Conservation (phyloP, 2,113 vertebrate species). For the Talpa occidentalis region DNA sequence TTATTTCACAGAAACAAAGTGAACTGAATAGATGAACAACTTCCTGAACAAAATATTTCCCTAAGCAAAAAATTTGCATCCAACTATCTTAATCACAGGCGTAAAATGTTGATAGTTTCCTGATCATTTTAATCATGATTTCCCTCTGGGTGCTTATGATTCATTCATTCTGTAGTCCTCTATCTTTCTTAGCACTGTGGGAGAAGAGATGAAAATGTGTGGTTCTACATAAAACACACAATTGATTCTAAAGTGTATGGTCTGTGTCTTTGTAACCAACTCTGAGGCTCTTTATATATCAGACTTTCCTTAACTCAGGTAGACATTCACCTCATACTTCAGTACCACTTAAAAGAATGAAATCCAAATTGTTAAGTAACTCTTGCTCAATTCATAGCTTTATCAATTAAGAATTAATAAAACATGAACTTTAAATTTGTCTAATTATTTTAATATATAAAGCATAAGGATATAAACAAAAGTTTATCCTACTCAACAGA, state of each 20-base stretch:
- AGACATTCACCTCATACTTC: neutral
- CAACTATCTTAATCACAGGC: neutral
- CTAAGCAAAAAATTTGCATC: neutral
- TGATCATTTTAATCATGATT: neutral
- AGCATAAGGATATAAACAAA: neutral
- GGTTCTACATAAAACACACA: neutral
- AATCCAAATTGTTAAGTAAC: neutral
- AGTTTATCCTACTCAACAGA: neutral
- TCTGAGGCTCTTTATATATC: neutral
- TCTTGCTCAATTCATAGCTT: neutral
- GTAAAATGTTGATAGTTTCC: neutral
- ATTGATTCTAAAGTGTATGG: neutral
- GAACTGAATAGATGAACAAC: neutral
- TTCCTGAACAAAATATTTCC: neutral
- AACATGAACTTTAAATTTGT: neutral
- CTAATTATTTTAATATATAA: neutral
- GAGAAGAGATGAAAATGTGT: neutral
- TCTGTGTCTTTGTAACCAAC: neutral
- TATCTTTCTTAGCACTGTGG: neutral
- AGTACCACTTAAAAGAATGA: neutral
- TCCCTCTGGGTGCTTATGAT: neutral
- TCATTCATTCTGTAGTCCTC: neutral
- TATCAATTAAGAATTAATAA: neutral
- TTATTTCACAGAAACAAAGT: conserved; percentile 18
- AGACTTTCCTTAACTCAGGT: neutral